Percentiles rank a stretch among this genome's conserved stretches.
Conservation (phyloP, 2,113 vertebrate species). For the Prochilodus magdalenae region DNA sequence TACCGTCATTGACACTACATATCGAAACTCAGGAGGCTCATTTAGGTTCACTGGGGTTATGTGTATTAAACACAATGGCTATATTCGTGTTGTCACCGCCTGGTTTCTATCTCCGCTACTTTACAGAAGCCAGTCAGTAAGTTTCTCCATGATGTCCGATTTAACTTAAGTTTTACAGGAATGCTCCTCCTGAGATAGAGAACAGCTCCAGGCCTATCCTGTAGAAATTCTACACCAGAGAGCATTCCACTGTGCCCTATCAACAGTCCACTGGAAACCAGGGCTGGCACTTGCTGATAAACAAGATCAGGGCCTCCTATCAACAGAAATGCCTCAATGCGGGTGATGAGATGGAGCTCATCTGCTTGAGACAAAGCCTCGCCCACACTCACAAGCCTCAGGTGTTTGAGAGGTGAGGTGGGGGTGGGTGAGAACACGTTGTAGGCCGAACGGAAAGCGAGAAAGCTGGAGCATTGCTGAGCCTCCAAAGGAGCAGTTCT, state of each 20-base stretch:
- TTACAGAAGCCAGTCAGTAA: no score
- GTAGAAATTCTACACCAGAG: neutral
- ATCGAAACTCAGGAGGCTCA: no score
- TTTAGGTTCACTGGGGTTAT: no score
- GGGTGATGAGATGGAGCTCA: neutral
- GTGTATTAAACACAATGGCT: no score
- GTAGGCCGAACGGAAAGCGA: slow-evolving; percentile 64
- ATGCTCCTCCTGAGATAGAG: no score
- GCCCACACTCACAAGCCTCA: neutral
- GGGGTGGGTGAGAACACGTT: slow-evolving; percentile 48
- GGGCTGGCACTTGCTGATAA: neutral
- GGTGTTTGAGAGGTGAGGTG: neutral
- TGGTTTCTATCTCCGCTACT: no score
- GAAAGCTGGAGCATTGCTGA: slow-evolving; percentile 8
- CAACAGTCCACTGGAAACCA: neutral
- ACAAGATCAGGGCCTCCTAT: neutral
- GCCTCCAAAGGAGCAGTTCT: slow-evolving; percentile 9
- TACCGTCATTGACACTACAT: no score
- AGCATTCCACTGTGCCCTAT: neutral
- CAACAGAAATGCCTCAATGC: neutral
- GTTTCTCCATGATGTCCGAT: no score
- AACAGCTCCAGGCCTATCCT: neutral
- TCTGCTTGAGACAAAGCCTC: neutral
- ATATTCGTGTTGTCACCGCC: no score
- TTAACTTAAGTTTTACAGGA: no score